These are phyloP conservation scores for Prosopocoilus inquinatus DNA, from an alignment of 2,888 invertebrate genomes.

Conservation along the genomic window DNA sequence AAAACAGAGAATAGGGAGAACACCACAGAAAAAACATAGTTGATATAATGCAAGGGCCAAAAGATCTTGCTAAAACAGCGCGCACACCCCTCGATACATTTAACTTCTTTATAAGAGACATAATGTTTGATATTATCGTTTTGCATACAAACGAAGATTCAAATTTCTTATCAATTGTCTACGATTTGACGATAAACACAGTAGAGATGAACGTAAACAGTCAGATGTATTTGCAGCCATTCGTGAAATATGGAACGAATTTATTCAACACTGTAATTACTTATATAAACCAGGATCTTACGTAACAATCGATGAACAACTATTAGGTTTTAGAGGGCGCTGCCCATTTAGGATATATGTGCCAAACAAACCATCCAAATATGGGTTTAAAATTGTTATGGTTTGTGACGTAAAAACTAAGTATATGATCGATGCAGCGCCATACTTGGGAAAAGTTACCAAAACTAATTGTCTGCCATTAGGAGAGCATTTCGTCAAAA, in stretches of 20 bases:
- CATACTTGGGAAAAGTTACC: neutral
- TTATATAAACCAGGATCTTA: constrained; percentile 23
- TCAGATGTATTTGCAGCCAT: constrained; percentile 24
- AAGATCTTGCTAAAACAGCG: no score
- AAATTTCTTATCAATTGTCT: constrained; percentile 29
- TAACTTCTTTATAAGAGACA: no score
- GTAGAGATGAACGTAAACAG: constrained; percentile 28
- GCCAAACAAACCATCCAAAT: neutral
- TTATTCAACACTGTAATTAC: constrained; percentile 25
- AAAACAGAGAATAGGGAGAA: no score
- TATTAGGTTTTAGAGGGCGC: neutral
- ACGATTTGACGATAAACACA: constrained; percentile 29
- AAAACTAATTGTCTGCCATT: neutral
- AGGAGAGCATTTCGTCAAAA: neutral
- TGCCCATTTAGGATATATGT: neutral
- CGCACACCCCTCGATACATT: no score
- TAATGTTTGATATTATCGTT: no score
- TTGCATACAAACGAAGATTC: constrained; percentile 12
- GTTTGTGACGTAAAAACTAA: constrained; percentile 30
- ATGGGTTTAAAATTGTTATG: constrained; percentile 23
- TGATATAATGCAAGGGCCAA: no score
- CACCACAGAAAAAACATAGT: no score
- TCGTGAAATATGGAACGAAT: constrained; percentile 26
- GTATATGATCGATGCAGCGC: constrained; percentile 1
- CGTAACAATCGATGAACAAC: constrained; percentile 2